These are phyloP conservation scores for Nemotelus nigrinus DNA, from an alignment of 2,888 invertebrate species.

Conservation along the genomic window DNA sequence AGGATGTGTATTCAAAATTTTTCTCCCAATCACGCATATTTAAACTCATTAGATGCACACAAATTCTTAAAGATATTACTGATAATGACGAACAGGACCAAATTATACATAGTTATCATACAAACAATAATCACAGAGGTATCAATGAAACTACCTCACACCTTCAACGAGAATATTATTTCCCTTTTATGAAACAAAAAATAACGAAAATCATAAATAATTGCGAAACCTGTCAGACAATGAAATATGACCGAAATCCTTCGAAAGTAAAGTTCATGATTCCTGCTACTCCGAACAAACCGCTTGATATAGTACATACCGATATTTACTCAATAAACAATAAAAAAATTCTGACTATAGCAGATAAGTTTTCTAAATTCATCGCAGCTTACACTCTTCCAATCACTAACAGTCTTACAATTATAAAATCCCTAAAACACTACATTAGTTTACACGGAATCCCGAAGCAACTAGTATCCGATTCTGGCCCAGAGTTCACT, in stretches of 20 bases:
- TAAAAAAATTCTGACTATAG: slow-evolving; percentile 26
- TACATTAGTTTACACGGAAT: slow-evolving; percentile 32
- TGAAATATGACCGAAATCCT: slow-evolving; percentile 47
- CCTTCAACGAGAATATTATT: slow-evolving; percentile 42
- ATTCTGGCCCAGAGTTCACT: slow-evolving; percentile 47
- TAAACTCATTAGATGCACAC: no score
- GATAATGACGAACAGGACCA: no score
- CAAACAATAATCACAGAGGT: neutral
- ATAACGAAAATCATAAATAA: slow-evolving; percentile 45
- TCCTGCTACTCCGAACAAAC: slow-evolving; percentile 40
- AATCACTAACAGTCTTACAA: slow-evolving; percentile 4
- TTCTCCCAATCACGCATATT: no score
- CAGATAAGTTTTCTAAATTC: slow-evolving; percentile 43
- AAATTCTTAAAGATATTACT: no score
- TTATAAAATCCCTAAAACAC: slow-evolving; percentile 30
- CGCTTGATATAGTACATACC: slow-evolving; percentile 36
- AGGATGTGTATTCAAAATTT: no score
- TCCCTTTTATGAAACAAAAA: slow-evolving; percentile 41
- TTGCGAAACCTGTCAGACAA: slow-evolving; percentile 32
- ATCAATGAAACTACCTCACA: slow-evolving; percentile 45
- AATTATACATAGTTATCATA: no score
- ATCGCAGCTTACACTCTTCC: slow-evolving; percentile 29
- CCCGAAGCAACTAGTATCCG: slow-evolving; percentile 18
- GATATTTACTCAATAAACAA: slow-evolving; percentile 37
- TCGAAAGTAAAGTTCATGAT: slow-evolving; percentile 43